Base-by-base conservation (phyloP, 1,140 invertebrate species). In the Pseudomyrmex flavicornis region DNA sequence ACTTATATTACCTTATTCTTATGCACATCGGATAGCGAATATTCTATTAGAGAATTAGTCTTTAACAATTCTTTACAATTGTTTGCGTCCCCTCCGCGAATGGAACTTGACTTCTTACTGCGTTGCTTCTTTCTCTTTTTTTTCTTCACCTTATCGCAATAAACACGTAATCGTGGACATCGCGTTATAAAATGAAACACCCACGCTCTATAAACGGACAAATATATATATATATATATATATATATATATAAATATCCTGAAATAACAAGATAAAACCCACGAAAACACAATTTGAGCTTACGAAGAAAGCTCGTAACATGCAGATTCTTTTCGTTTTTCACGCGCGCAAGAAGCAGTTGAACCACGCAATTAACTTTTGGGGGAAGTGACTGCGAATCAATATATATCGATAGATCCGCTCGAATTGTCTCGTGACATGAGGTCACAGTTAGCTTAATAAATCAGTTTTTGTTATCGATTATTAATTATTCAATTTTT, bases 1-100 rank as follows among this genome's bases (percentile, higher is more conserved):
- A 90, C 83, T 90, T 83, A 86, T 91, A 35, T 92, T 93, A 92
- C 5, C 35, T 93, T 92, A 89, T 85, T 87, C 70, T 92, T 90
- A 91, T 70, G 85, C 92, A 92, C 91, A 80, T 90, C 91, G 93
- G 88, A 93, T 66, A 73, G 82, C 88, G 83, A 89, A 35, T 35
- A 35, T 35, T 35, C 88, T 83, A 89, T 89, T 89, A 85, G 79
- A 89, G 69, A 74, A 90, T 91, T 83, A 83, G 88, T 89, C 89
- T 89, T 35, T 89, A 90, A 91, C 91, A 77, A 77, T 77, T 77
- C 17, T 91, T 89, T 90, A 91, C 88, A 91, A 89, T 89, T 87
- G 70, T 86, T 90, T 91, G 83, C 86, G 84, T 89, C 86, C 89
- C 83, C 68, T 89, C 82, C 68, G 79, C 80, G 76, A 85, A 87